Evolutionary conservation across 2,113 vertebrate genomes (phyloP).

Genomic region (Psilopogon haemacephalus): DNA sequence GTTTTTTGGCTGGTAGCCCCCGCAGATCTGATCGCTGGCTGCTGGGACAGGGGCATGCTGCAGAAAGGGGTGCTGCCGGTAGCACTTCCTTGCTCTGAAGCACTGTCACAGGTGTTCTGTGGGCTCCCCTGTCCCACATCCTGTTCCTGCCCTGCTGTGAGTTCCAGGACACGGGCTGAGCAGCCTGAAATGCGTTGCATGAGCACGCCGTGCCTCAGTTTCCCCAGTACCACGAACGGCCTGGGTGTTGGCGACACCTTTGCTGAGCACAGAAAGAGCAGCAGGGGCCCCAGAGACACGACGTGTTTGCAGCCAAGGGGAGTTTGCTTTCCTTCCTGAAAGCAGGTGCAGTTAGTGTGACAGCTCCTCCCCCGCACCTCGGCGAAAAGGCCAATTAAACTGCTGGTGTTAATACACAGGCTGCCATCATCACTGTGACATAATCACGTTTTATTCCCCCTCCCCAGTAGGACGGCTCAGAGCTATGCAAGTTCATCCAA

Average conservation of each 20-base stretch:
- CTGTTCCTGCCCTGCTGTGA: background rate
- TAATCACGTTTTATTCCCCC: fast-evolving
- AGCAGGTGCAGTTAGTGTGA: background rate
- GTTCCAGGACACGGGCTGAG: background rate
- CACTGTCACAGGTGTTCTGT: background rate
- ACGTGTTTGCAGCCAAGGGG: fast-evolving
- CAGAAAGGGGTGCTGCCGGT: fast-evolving
- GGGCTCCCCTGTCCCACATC: fast-evolving
- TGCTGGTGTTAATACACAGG: background rate
- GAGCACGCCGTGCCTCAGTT: background rate
- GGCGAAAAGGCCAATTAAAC: background rate
- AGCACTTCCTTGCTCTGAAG: fast-evolving
- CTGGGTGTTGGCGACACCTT: background rate
- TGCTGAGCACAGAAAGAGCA: background rate
- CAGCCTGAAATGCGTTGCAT: fast-evolving
- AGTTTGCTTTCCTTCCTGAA: background rate
- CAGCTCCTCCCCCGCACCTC: background rate
- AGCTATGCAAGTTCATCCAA: background rate
- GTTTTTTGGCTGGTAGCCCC: background rate
- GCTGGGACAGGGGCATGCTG: background rate
- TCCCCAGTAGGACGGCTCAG: fast-evolving
- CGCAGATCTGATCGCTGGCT: background rate
- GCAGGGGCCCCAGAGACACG: fast-evolving
- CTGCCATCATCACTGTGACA: background rate
- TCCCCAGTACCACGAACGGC: background rate